A percentile compares a stretch with the other conserved stretches of the same genome.
Evolutionary conservation across 2,888 invertebrate genomes (phyloP).

Genomic region (Drosophila ustulata): DNA sequence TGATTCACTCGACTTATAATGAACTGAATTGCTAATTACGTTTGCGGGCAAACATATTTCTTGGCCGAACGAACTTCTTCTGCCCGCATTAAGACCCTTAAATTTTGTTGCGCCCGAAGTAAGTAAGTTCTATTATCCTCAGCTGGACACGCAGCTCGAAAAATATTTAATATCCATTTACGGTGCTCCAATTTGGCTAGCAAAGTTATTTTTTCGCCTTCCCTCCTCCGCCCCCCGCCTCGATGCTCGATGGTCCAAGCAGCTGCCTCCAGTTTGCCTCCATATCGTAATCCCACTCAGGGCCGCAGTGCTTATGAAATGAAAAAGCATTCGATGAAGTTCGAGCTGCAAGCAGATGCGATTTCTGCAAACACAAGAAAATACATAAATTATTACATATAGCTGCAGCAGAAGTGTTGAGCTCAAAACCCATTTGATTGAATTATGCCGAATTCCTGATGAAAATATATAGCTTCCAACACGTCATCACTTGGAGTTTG

Average conservation of each 20-base stretch:
- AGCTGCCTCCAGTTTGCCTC: background rate
- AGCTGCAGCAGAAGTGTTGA: background rate
- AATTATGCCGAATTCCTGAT: background rate
- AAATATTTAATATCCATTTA: conserved; percentile 1
- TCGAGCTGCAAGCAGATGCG: background rate
- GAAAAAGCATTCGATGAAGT: background rate
- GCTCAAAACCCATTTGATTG: background rate
- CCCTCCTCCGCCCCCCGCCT: background rate
- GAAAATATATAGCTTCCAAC: too few relatives aligned
- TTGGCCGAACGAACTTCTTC: background rate
- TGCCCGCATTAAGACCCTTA: background rate
- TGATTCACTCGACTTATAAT: conserved; percentile 11
- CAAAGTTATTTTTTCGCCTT: background rate
- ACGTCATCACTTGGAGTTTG: too few relatives aligned
- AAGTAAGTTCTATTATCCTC: background rate
- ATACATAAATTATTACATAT: background rate
- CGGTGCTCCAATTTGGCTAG: background rate
- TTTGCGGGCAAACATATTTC: background rate
- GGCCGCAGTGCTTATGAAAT: background rate
- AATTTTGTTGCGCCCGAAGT: background rate
- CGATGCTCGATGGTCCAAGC: background rate
- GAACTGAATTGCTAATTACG: conserved; percentile 4
- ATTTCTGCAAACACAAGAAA: background rate
- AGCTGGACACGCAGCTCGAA: background rate
- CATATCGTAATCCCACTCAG: background rate